Conservation (phyloP, 2,888 invertebrate genomes). For the Leucoma salicis region DNA sequence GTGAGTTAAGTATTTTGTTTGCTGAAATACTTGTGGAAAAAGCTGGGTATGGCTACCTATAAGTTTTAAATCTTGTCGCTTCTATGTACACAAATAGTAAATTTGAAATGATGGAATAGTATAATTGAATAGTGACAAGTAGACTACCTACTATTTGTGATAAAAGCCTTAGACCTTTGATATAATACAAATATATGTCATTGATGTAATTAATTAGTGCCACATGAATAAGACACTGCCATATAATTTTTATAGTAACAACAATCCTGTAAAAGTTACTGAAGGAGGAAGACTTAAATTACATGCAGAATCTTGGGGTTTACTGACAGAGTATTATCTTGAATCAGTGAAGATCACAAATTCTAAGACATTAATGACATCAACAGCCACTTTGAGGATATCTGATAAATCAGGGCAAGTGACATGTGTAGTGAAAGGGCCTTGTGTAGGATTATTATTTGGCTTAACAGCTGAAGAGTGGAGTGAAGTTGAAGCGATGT, state of each 20-base stretch:
- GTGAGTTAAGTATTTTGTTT: too few relatives aligned
- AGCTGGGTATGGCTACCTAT: too few relatives aligned
- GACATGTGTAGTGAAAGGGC: slow-evolving; percentile 61
- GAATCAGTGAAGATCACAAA: slow-evolving; percentile 71
- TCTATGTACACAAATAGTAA: too few relatives aligned
- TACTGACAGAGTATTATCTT: slow-evolving; percentile 62
- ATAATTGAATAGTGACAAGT: too few relatives aligned
- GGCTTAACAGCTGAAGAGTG: slow-evolving; percentile 58
- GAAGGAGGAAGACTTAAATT: slow-evolving; percentile 54
- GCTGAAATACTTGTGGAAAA: too few relatives aligned
- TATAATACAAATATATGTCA: background rate
- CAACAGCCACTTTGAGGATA: slow-evolving; percentile 63
- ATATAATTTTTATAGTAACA: slow-evolving; percentile 41
- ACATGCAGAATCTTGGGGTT: slow-evolving; percentile 57
- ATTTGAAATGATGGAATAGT: too few relatives aligned
- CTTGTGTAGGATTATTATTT: slow-evolving; percentile 57
- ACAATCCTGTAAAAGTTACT: slow-evolving; percentile 56
- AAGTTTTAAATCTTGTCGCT: too few relatives aligned
- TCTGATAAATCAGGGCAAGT: slow-evolving; percentile 63
- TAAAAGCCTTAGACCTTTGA: too few relatives aligned
- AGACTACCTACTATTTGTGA: too few relatives aligned
- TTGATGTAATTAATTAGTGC: background rate
- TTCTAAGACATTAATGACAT: slow-evolving; percentile 37
- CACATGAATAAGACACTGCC: slow-evolving; percentile 34
- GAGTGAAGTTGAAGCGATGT: slow-evolving; percentile 61